Evolutionary conservation across 30 jellyfish, hydroid and myxozoan species (phyloP).

Genomic region (Hydractinia symbiolongicarpus): DNA sequence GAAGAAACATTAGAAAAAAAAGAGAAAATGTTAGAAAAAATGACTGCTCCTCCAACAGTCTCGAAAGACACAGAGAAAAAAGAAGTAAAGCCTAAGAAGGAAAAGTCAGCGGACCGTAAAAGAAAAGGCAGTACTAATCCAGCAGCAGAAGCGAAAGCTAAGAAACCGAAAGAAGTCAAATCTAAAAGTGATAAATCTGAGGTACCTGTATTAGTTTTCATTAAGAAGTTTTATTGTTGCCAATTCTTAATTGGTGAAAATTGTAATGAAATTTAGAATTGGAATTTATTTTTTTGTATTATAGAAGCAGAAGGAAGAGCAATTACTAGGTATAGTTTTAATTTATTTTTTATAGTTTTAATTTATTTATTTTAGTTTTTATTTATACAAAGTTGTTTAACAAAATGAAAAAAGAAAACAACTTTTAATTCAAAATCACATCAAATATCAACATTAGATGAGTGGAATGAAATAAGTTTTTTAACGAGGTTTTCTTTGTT

Average conservation of each 20-base stretch:
- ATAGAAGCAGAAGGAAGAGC: too few relatives aligned
- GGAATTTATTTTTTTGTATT: too few relatives aligned
- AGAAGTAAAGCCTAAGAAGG: constrained; percentile 15
- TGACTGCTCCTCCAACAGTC: constrained; percentile 22
- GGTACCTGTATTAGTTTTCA: background rate
- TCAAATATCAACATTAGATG: too few relatives aligned
- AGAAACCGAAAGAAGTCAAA: constrained; percentile 33
- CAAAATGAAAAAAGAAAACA: too few relatives aligned
- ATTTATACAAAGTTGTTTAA: too few relatives aligned
- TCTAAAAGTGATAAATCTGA: constrained; percentile 21
- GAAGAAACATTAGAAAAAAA: constrained; percentile 43
- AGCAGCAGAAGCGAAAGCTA: constrained; percentile 33
- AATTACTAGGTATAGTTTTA: too few relatives aligned
- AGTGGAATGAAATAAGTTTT: background rate
- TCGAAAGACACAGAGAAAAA: constrained; percentile 20
- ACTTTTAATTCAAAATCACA: too few relatives aligned
- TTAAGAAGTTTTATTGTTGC: too few relatives aligned
- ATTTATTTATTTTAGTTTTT: too few relatives aligned
- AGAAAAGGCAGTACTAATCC: constrained; percentile 39
- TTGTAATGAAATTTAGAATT: too few relatives aligned
- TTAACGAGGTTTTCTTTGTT: background rate
- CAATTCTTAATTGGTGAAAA: too few relatives aligned
- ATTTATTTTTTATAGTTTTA: too few relatives aligned
- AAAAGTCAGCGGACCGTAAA: constrained; percentile 27
- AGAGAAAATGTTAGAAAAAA: constrained; percentile 40